These are phyloP conservation scores for Aphrophora alni DNA, from an alignment of 2,888 invertebrate species.

Conservation along the genomic window DNA sequence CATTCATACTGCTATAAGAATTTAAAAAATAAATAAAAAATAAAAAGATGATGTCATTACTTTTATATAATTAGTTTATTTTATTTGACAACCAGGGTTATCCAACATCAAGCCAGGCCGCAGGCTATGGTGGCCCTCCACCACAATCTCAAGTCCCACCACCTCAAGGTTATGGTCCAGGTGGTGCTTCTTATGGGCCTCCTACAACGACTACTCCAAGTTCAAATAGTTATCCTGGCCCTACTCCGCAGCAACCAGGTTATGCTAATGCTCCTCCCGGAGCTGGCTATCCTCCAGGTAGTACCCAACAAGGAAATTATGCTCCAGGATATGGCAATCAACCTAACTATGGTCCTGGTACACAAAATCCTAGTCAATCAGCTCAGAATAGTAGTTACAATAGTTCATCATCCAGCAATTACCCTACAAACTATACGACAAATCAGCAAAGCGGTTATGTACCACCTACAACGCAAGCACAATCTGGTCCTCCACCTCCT, in stretches of 20 bases:
- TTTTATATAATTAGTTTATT: background rate
- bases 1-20: no score
- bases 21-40: no score
- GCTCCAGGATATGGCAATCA: conserved; percentile 40
- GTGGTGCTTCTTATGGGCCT: conserved; percentile 39
- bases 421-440: conserved; percentile 48
- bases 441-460: conserved; percentile 49
- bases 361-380: conserved; percentile 25
- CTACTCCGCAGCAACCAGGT: conserved; percentile 24
- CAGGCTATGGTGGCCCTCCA: conserved; percentile 50
- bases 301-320: conserved; percentile 49
- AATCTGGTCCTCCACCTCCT: conserved; percentile 31
- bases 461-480: conserved; percentile 31
- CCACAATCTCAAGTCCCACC: conserved; percentile 53
- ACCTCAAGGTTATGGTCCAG: conserved; percentile 60
- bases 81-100: conserved; percentile 40
- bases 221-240: conserved; percentile 30
- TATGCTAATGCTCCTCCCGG: conserved; percentile 36
- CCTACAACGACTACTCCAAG: conserved; percentile 40
- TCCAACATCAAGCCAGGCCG: conserved; percentile 50
- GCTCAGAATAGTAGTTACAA: conserved; percentile 50
- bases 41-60: no score
- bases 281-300: conserved; percentile 56
- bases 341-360: conserved; percentile 8
- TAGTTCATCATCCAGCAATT: conserved; percentile 60